phyloP scores from a whole-genome alignment of 2,888 invertebrate species.

The Leptinotarsa juncta region DNA sequence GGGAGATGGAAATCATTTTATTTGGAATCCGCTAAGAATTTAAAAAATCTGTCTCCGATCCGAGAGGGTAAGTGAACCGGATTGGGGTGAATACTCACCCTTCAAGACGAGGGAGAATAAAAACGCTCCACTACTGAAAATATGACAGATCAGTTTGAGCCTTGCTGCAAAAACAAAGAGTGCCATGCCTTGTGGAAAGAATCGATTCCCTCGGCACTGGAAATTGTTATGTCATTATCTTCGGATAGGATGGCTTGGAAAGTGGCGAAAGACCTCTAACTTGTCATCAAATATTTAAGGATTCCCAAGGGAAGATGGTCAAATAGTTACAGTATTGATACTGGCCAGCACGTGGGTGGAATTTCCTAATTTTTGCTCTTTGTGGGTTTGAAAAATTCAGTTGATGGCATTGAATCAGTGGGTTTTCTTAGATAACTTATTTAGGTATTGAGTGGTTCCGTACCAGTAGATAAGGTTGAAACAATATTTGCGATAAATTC shows the following conservation, averaged over 20 bases:
- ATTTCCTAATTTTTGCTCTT: constrained; percentile 44
- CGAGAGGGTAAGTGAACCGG: constrained; percentile 49
- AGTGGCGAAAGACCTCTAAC: constrained; percentile 63
- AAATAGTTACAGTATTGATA: constrained; percentile 56
- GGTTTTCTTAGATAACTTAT: constrained; percentile 32
- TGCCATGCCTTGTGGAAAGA: constrained; percentile 3
- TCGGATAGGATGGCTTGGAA: constrained; percentile 41
- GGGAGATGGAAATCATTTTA: constrained; percentile 57
- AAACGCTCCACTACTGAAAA: not conserved
- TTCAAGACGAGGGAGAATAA: constrained; percentile 28
- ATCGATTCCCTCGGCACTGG: constrained; percentile 8
- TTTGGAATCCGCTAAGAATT: constrained; percentile 58
- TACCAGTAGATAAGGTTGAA: not conserved
- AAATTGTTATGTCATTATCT: constrained; percentile 13
- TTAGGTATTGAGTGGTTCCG: constrained; percentile 26
- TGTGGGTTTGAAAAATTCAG: constrained; percentile 42
- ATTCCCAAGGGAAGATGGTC: constrained; percentile 60
- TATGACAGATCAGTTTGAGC: constrained; percentile 17
- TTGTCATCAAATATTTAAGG: constrained; percentile 67
- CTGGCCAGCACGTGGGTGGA: constrained; percentile 47
- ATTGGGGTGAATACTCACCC: constrained; percentile 34
- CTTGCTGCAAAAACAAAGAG: constrained; percentile 16
- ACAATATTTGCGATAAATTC: constrained; percentile 7
- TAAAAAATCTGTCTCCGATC: constrained; percentile 62
- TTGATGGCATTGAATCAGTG: constrained; percentile 39